Evolutionary conservation across 2,113 vertebrate species (phyloP).

Genomic region (Heterochromis multidens): DNA sequence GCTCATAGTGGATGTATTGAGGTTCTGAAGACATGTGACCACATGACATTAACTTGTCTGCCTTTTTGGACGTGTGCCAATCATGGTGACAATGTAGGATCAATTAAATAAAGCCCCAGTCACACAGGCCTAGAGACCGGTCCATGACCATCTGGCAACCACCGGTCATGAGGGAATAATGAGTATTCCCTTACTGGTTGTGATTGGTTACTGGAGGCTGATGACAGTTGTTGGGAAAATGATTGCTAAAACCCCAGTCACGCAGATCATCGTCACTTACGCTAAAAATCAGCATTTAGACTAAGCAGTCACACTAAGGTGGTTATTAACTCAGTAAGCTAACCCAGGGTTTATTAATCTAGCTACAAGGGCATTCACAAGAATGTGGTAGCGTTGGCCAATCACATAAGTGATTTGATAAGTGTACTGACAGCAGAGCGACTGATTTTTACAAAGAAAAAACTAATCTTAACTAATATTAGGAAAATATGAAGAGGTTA

Average conservation of each 20-base stretch:
- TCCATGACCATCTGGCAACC: neutral
- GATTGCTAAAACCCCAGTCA: neutral
- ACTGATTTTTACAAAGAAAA: too few relatives aligned
- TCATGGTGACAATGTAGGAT: neutral
- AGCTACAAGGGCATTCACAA: too few relatives aligned
- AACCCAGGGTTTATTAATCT: too few relatives aligned
- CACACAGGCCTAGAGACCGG: neutral
- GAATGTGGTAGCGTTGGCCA: too few relatives aligned
- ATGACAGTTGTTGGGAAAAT: neutral
- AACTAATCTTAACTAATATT: too few relatives aligned
- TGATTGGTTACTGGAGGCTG: neutral
- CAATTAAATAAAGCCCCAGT: neutral
- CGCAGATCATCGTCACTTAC: neutral
- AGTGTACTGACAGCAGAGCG: too few relatives aligned
- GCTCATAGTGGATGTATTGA: neutral
- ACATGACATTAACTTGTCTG: neutral
- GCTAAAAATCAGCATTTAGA: too few relatives aligned
- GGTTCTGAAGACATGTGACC: neutral
- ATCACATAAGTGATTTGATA: too few relatives aligned
- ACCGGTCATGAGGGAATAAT: neutral
- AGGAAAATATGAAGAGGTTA: too few relatives aligned
- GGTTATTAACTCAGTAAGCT: too few relatives aligned
- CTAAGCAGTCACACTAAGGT: too few relatives aligned
- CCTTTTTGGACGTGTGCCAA: neutral
- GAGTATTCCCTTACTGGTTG: neutral